phyloP scores from a whole-genome alignment of 1,140 invertebrate genomes.

The Pseudobourletiella spinata region DNA sequence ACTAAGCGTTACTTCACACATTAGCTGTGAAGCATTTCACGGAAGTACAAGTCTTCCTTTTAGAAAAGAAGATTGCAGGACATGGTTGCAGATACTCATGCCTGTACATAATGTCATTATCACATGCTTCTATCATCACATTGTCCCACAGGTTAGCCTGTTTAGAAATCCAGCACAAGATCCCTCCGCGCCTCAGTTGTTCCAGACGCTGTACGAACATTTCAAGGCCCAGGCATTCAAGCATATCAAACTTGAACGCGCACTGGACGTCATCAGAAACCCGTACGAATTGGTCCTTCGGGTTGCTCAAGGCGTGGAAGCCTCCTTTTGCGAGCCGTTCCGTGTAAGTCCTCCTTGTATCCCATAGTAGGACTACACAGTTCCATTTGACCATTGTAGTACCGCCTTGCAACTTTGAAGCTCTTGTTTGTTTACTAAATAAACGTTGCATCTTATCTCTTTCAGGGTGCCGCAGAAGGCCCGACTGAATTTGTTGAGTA shows the following conservation, averaged over 20 bases:
- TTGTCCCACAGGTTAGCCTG: slow-evolving; percentile 67
- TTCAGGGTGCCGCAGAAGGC: slow-evolving; percentile 64
- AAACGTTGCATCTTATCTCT: too few species aligned
- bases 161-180: slow-evolving; percentile 82
- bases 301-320: slow-evolving; percentile 87
- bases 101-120: too few species aligned
- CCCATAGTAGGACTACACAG: too few species aligned
- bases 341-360: slow-evolving; percentile 51
- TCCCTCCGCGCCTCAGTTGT: slow-evolving; percentile 80
- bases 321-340: slow-evolving; percentile 97
- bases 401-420: too few species aligned
- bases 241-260: slow-evolving; percentile 91
- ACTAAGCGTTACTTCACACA: too few species aligned
- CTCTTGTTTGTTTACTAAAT: too few species aligned
- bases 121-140: too few species aligned
- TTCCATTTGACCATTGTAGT: too few species aligned
- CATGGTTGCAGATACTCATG: too few species aligned
- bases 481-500: slow-evolving; percentile 97
- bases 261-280: slow-evolving; percentile 96
- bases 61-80: too few species aligned
- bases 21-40: too few species aligned
- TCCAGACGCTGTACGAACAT: slow-evolving; percentile 72
- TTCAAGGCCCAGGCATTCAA: slow-evolving; percentile 86
- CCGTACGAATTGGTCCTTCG: slow-evolving; percentile 92
- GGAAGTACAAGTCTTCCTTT: too few species aligned